Evolutionary conservation across 2,113 vertebrate species (phyloP), one percentile per base, ranked within the genome.

Genomic region (Pseudopipra pipra): DNA sequence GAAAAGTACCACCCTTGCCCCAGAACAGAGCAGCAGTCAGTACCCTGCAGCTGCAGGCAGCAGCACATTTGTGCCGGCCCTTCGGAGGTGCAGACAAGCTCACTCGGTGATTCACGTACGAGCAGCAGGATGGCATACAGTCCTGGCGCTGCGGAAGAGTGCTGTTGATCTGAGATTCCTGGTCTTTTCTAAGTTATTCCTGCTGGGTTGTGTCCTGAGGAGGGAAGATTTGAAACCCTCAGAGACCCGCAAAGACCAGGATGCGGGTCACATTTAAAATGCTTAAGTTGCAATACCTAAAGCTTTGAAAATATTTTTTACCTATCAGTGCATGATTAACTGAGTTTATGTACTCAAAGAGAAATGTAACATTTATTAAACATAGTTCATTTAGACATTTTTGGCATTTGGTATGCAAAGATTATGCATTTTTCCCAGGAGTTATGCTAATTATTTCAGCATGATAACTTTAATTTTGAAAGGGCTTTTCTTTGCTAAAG

Each of bases 401-500:
- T 93, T 94, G 76, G 79, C 72, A 87, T 89, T 95, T 79, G 39
- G 72, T 88, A 87, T 72, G 85, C 80, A 82, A 93, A 93, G 83
- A 95, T 91, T 86, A 88, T 78, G 76, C 79, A 54, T 88, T 94
- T 95, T 94, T 74, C 90, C 82, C 92, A 93, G 76, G 85, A 92
- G 79, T 84, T 96, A 78, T 22, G 62, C 81, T 95, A 95, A 95
- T 94, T 88, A 80, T 81, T 95, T 86, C 92, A 94, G 61, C 82
- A 54, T 89, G 65, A 92, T 96, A 90, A 90, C 63, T 89, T 85
- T 66, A 82, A 74, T 86, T 93, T 90, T 84, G 24, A 78, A 86
- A 93, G 59, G 16, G 6, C 28, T 94, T 91, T 93, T 84, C 16
- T 21, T 85, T 94, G 76, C 73, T 94, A 43, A 90, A 70, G 77